A percentile compares a stretch with the other conserved stretches of the same genome.
These are phyloP conservation scores for Chinchilla lanigera DNA, from an alignment of 2,113 vertebrate species.

Conservation along the genomic window DNA sequence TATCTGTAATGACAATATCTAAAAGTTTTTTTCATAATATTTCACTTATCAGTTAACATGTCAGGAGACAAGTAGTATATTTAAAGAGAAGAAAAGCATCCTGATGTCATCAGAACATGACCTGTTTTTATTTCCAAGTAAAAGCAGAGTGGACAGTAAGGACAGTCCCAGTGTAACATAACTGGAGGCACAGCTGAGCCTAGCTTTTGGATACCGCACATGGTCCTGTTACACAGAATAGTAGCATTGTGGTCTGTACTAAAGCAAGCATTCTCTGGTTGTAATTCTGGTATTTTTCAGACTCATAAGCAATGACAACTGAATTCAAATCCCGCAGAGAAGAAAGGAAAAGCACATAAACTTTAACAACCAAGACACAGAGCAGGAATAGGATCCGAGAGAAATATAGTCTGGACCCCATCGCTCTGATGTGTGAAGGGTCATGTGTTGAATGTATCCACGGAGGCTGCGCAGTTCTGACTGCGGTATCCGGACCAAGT, in stretches of 20 bases:
- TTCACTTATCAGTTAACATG: neutral
- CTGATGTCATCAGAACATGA: neutral
- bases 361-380: neutral
- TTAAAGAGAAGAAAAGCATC: neutral
- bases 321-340: neutral
- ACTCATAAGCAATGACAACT: neutral
- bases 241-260: fast-evolving
- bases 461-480: fast-evolving
- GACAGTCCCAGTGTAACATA: fast-evolving
- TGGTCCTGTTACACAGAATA: neutral
- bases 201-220: fast-evolving
- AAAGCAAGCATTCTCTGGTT: neutral
- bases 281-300: neutral
- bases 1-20: neutral
- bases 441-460: fast-evolving
- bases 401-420: fast-evolving
- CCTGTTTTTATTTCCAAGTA: neutral
- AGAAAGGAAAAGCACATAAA: neutral
- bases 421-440: too few species aligned
- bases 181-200: too few species aligned
- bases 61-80: neutral
- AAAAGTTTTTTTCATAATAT: neutral
- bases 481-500: fast-evolving
- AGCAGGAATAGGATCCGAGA: neutral
- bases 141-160: neutral